Evolutionary conservation across 2,797 vertebrate species (phyloP), one percentile per base, ranked within the genome.

Genomic region (Poeciliopsis infans): DNA sequence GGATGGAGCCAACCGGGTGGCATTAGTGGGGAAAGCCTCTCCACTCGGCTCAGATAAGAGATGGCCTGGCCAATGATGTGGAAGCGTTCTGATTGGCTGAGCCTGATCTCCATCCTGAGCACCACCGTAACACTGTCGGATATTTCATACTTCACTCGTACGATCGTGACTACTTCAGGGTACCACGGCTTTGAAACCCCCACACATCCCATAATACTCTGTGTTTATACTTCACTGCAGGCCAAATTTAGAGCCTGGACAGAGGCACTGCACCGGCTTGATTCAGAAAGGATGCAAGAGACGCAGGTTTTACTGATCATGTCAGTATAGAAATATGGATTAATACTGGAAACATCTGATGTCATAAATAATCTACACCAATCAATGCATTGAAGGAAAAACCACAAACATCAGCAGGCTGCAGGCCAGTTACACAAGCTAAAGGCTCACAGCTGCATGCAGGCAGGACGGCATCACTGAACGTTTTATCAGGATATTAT

Each of bases 61-160:
- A 93, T 92, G 92, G 92, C 86, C 92, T 91, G 92, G 85, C 91
- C 94, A 94, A 91, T 93, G 92, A 93, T 92, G 94, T 93, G 94
- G 92, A 94, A 93, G 87, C 92, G 92, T 94, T 94, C 92, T 92
- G 93, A 94, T 94, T 93, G 94, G 91, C 92, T 93, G 93, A 93
- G 84, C 79, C 86, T 91, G 91, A 93, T 93, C 92, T 92, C 85
- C 80, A 84, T 25, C 85, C 49, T 41, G 84, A 84, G 89, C 90
- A 23, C 79, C 18, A 82, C 86, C 88, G 74, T 85, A 71, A 90
- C 89, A 46, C 90, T 89, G 92, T 88, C 86, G 86, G 92, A 90
- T 92, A 91, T 93, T 92, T 92, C 91, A 91, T 81, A 87, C 89
- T 91, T 88, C 71, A 82, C 82, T 89, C 81, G 70, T 79, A 87